Evolutionary conservation across 2,888 invertebrate species (phyloP).

Genomic region (Hermaeophaga mercurialis): DNA sequence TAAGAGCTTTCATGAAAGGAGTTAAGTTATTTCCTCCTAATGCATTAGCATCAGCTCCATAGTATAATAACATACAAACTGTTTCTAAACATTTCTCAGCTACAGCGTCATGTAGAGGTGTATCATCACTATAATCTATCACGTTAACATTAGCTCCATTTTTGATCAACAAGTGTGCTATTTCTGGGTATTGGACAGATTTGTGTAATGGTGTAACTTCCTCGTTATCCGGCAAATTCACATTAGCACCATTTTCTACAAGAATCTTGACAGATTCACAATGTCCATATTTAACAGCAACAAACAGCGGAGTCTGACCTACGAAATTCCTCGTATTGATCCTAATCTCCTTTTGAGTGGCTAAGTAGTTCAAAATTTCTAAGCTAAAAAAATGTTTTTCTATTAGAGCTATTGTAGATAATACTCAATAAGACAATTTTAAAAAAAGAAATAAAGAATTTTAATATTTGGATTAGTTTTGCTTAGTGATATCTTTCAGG

Average conservation of each 20-base stretch:
- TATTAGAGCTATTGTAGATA: neutral
- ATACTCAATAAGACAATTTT: no score
- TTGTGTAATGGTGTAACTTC: conserved; percentile 44
- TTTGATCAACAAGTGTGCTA: conserved; percentile 40
- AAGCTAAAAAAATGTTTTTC: conserved; percentile 39
- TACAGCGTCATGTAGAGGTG: conserved; percentile 45
- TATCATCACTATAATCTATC: conserved; percentile 39
- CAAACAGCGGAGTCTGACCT: conserved; percentile 43
- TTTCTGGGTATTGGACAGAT: conserved; percentile 36
- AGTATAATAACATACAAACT: conserved; percentile 46
- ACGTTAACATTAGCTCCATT: conserved; percentile 45
- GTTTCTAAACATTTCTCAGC: conserved; percentile 35
- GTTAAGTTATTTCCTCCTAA: conserved; percentile 36
- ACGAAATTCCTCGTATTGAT: conserved; percentile 43
- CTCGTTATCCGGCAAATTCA: conserved; percentile 38
- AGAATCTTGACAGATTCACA: conserved; percentile 34
- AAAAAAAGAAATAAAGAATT: no score
- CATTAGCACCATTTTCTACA: conserved; percentile 41
- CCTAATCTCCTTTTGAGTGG: conserved; percentile 36
- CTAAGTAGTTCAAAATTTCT: conserved; percentile 40
- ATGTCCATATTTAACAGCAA: conserved; percentile 36
- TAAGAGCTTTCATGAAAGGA: conserved; percentile 44
- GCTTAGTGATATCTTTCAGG: no score
- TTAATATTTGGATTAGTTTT: no score
- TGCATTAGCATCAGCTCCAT: conserved; percentile 42